These are phyloP conservation scores for Reticulitermes lucifugus DNA, from an alignment of 2,888 invertebrate genomes.

Conservation along the genomic window DNA sequence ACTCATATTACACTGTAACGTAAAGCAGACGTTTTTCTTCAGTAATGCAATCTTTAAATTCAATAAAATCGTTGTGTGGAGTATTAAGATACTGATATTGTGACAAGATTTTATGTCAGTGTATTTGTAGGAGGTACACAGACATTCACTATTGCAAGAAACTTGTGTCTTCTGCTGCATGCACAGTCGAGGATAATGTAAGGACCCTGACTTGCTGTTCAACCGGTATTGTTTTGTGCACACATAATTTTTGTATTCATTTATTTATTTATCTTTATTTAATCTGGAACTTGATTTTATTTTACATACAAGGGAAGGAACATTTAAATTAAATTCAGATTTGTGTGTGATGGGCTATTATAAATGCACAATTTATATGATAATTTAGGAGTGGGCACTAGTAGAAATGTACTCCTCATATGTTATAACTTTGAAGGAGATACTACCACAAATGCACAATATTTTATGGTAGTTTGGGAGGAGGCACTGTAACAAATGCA, in stretches of 20 bases:
- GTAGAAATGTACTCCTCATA: too few relatives aligned
- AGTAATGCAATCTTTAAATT: background rate
- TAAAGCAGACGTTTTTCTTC: background rate
- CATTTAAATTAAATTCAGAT: background rate
- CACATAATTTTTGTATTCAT: background rate
- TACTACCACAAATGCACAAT: too few relatives aligned
- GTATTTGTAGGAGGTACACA: background rate
- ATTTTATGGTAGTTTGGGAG: too few relatives aligned
- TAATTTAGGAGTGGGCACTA: too few relatives aligned
- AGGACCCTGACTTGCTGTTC: background rate
- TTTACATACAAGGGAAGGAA: background rate
- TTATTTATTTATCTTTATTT: background rate
- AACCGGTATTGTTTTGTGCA: background rate
- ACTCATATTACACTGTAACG: background rate
- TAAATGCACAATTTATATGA: too few relatives aligned
- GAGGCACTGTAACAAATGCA: too few relatives aligned
- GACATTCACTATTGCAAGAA: conserved; percentile 37
- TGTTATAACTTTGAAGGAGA: too few relatives aligned
- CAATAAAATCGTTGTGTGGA: background rate
- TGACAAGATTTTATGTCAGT: background rate
- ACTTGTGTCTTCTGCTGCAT: conserved; percentile 39
- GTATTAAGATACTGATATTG: background rate
- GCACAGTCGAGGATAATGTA: conserved; percentile 38
- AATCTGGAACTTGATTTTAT: background rate
- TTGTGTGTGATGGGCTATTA: background rate